phyloP scores from a whole-genome alignment of 2,797 vertebrate species.

The Enteromius mattozi region DNA sequence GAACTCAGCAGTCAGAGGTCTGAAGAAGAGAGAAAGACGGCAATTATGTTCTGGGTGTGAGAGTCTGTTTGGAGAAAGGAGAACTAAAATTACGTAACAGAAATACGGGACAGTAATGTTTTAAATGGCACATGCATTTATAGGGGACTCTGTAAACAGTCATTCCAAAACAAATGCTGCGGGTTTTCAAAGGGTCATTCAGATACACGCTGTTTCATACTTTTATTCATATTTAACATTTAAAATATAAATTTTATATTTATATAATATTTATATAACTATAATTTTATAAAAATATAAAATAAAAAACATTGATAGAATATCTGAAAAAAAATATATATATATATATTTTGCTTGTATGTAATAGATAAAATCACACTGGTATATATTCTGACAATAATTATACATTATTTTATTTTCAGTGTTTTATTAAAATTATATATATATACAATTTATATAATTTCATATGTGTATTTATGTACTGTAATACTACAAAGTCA shows the following conservation, averaged over 20 bases:
- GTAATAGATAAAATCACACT: background rate
- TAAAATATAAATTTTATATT: background rate
- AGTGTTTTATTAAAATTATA: background rate
- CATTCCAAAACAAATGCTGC: no score
- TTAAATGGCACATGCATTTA: background rate
- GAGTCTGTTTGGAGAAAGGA: slow-evolving; percentile 15
- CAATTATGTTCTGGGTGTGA: slow-evolving; percentile 28
- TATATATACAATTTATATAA: no score
- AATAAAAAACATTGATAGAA: background rate
- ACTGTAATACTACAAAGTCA: background rate
- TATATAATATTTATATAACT: background rate
- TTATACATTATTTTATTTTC: background rate
- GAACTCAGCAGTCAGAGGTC: slow-evolving; percentile 77
- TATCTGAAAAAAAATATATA: background rate
- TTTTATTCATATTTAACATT: background rate
- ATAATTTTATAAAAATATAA: background rate
- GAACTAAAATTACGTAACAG: background rate
- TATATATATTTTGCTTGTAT: background rate
- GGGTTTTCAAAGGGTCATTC: background rate
- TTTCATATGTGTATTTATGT: no score
- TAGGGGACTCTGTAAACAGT: background rate
- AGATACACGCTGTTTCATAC: background rate
- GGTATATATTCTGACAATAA: background rate
- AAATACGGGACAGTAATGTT: background rate
- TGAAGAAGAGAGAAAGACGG: slow-evolving; percentile 40